A percentile compares a stretch with the other conserved stretches of the same genome.
These are phyloP conservation scores for Todiramphus chloris DNA, from an alignment of 2,113 vertebrate genomes.

Conservation along the genomic window DNA sequence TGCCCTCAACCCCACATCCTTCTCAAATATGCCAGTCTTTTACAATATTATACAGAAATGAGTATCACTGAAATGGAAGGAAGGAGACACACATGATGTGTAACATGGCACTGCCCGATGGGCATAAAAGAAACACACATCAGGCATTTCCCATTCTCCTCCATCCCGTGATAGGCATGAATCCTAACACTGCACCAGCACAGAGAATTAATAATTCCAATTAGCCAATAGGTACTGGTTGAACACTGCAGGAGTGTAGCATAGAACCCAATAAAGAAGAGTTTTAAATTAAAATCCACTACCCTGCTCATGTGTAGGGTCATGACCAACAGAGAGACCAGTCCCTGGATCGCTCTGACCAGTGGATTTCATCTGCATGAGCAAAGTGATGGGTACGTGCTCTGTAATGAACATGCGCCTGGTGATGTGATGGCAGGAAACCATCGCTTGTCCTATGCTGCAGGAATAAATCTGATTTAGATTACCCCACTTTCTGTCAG, in stretches of 20 bases:
- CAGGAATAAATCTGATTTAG: background rate
- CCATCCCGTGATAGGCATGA: constrained; percentile 31
- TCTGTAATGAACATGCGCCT: background rate
- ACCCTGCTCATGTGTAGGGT: background rate
- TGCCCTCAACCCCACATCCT: background rate
- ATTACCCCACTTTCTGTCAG: background rate
- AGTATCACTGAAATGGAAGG: constrained; percentile 36
- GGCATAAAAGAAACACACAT: constrained; percentile 35
- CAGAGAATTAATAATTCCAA: background rate
- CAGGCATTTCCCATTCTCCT: constrained; percentile 51
- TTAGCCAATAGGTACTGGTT: constrained; percentile 51
- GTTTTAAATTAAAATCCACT: constrained; percentile 47
- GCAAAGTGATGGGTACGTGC: background rate
- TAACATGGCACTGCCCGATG: background rate
- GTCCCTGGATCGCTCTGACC: background rate
- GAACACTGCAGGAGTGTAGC: constrained; percentile 47
- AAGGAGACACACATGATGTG: constrained; percentile 60
- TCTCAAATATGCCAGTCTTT: background rate
- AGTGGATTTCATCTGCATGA: constrained; percentile 49
- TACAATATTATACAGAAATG: background rate
- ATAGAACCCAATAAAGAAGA: constrained; percentile 6
- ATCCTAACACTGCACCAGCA: background rate
- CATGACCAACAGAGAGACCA: constrained; percentile 51
- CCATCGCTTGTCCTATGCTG: background rate
- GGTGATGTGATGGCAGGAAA: background rate